Base-by-base conservation (phyloP, 2,797 vertebrate genomes). In the Pelobates cultripes region DNA sequence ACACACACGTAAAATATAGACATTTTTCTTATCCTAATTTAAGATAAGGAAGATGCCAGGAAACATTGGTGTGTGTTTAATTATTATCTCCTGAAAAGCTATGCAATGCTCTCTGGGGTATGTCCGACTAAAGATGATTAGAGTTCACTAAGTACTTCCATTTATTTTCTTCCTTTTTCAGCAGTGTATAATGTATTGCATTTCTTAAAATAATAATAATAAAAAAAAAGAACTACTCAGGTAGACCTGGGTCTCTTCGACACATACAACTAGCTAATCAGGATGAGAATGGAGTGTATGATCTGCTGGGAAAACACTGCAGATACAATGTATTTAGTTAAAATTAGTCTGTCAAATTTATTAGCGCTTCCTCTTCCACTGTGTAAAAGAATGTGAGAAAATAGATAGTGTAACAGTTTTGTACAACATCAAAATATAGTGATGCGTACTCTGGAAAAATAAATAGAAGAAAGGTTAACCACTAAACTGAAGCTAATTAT, bases 81-180 rank as follows among this genome's bases (percentile, higher is more conserved):
- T 84, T 87, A 87, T 85, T 84, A 85, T 85, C 85, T 87, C 87
- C 85, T 78, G 75, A 76, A 86, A 82, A 85, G 75, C 82, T 80
- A 40, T 5, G 0, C 15, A 0, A 0, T 73, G 2, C 79, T 86
- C 84, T 88, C 84, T 60, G 14, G 75, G 75, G 82, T 78, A 86
- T 2, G 70, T 78, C 79, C 78, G 81, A 81, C 81, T 71, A 83
- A 72, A 78, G 75, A 85, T 88, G 87, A 86, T 87, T 86, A 87
- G 80, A 85, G 84, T 86, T 87, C 83, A 83, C 55, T 69, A 43
- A 84, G 78, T 86, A 57, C n/a, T 85, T 87, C 75, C 82, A 60
- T 81, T 87, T 88, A 77, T 81, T 89, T 87, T 80, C 43, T 3
- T 84, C 75, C 79, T 79, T 3, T 75, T 87, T 86, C 80, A 85